Conservation (phyloP, 2,113 vertebrate genomes). For the Calonectris borealis region DNA sequence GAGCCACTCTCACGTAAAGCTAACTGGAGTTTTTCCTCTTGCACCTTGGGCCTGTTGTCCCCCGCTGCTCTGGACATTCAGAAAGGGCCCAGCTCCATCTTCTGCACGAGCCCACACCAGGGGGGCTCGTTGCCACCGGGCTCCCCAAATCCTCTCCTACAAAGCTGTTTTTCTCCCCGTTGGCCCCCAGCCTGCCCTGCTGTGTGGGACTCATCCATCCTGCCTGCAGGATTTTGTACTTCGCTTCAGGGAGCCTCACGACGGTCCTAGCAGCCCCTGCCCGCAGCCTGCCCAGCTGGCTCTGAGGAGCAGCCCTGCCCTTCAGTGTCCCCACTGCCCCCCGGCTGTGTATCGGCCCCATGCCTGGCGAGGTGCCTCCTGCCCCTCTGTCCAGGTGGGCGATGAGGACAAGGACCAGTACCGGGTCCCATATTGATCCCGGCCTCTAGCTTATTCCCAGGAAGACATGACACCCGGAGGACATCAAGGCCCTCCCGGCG, state of each 20-base stretch:
- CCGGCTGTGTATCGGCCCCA: fast-evolving
- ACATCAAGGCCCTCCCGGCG: fast-evolving
- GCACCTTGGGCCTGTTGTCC: neutral
- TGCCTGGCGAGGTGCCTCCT: neutral
- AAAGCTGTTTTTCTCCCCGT: neutral
- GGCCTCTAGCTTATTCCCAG: neutral
- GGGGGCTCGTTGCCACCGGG: neutral
- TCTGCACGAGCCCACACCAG: neutral
- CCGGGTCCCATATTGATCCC: neutral
- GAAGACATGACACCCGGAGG: neutral
- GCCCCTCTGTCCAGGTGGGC: neutral
- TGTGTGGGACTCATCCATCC: neutral
- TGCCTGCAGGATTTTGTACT: neutral
- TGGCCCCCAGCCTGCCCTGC: fast-evolving
- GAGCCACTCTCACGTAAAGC: neutral
- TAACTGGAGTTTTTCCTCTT: neutral
- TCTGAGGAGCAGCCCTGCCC: neutral
- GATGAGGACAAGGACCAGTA: neutral
- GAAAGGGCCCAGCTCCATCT: neutral
- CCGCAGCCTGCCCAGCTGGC: neutral
- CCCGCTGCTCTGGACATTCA: neutral
- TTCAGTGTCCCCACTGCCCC: too few relatives aligned
- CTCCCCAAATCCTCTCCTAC: neutral
- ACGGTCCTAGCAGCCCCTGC: neutral
- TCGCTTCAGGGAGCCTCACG: neutral